phyloP scores from a whole-genome alignment of 1,140 invertebrate species.

The Tetramorium alpestre region DNA sequence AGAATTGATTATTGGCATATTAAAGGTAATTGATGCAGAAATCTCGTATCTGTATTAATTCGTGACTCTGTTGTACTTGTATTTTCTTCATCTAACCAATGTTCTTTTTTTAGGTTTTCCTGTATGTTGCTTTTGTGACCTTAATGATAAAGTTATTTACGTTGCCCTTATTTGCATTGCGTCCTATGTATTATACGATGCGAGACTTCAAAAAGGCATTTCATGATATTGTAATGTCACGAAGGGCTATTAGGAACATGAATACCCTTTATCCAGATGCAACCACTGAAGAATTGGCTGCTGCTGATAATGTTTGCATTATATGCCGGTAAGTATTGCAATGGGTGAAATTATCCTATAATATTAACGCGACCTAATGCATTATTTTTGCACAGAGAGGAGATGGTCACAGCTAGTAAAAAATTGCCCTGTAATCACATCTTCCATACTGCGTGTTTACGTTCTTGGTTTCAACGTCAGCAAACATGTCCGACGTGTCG shows the following conservation, averaged over 20 bases:
- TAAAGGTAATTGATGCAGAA: conserved; percentile 85
- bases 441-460: conserved; percentile 99
- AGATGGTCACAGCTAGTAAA: conserved; percentile 93
- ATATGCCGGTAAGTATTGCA: conserved; percentile 97
- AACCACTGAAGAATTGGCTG: conserved; percentile 96
- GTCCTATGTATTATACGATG: conserved; percentile 99
- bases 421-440: conserved; percentile 99
- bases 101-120: conserved; percentile 89
- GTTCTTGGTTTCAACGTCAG: conserved; percentile 99
- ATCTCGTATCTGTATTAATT: background rate
- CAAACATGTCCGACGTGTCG: conserved; percentile 99
- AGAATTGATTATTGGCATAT: conserved; percentile 96
- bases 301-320: conserved; percentile 99
- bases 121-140: conserved; percentile 97
- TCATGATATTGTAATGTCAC: conserved; percentile 98
- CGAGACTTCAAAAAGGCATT: conserved; percentile 99
- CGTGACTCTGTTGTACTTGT: background rate
- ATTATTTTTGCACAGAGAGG: conserved; percentile 81
- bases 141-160: conserved; percentile 99
- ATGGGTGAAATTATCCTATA: conserved; percentile 11
- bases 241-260: conserved; percentile 98
- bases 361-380: background rate
- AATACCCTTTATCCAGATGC: conserved; percentile 99
- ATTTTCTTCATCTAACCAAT: background rate
- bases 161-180: conserved; percentile 98